A percentile compares a stretch with the other conserved stretches of the same genome.
These are phyloP conservation scores for Columba livia DNA, from an alignment of 2,113 vertebrate species.

Conservation along the genomic window DNA sequence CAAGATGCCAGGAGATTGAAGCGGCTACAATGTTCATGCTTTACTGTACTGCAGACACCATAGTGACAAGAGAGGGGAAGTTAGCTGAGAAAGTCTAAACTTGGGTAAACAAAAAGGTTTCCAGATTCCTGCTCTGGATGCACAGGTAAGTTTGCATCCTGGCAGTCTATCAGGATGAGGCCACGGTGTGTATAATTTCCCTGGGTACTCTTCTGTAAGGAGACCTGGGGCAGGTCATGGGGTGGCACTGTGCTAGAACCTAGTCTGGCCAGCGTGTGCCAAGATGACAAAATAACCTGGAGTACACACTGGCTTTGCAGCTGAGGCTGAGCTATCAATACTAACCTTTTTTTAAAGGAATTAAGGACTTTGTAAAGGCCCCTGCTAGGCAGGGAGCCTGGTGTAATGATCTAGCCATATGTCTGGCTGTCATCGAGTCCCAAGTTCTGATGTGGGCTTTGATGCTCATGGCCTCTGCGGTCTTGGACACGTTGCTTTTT, in stretches of 20 bases:
- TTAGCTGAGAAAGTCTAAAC: neutral
- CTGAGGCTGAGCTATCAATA: neutral
- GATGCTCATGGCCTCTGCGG: neutral
- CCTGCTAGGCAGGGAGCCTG: neutral
- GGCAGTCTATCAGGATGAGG: too few species aligned
- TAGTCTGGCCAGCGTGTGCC: neutral
- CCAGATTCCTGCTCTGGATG: neutral
- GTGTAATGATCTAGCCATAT: neutral
- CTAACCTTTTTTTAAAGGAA: neutral
- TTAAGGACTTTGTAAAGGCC: neutral
- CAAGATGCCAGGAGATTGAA: neutral
- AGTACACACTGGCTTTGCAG: fast-evolving
- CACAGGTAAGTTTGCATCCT: neutral
- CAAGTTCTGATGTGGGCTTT: neutral
- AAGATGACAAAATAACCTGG: neutral
- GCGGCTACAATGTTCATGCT: neutral
- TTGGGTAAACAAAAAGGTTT: neutral
- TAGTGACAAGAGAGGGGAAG: fast-evolving
- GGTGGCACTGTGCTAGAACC: neutral
- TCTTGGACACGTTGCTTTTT: neutral
- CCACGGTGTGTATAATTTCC: fast-evolving
- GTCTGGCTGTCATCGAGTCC: neutral
- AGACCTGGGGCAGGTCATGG: fast-evolving
- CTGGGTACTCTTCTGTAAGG: neutral
- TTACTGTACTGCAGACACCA: neutral